Conservation (phyloP, 2,797 vertebrate genomes). For the Scolopax rusticola region DNA sequence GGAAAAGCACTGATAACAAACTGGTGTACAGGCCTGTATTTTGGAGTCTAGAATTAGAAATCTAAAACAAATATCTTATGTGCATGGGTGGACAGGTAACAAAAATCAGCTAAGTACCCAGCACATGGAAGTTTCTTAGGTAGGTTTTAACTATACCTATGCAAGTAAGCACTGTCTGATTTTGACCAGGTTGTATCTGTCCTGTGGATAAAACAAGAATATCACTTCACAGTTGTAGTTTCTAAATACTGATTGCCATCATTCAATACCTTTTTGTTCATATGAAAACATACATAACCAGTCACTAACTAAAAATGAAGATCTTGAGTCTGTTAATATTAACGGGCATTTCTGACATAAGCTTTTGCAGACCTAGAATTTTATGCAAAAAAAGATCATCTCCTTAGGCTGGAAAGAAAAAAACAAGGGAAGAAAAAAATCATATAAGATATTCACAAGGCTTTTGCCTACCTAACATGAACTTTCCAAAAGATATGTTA, state of each 20-base stretch:
- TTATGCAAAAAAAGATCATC: background rate
- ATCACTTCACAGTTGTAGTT: background rate
- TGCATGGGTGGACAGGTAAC: background rate
- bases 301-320: background rate
- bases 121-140: background rate
- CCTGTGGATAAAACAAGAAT: background rate
- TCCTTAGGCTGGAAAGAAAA: background rate
- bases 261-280: background rate
- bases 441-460: background rate
- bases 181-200: background rate
- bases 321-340: background rate
- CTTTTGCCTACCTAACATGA: background rate
- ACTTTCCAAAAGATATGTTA: background rate
- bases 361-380: background rate
- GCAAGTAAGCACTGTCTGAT: background rate
- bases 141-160: background rate
- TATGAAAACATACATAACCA: background rate
- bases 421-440: accelerated
- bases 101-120: background rate
- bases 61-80: background rate
- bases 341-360: background rate
- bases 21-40: background rate
- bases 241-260: background rate
- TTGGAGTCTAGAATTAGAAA: background rate
- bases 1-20: background rate